Conservation (phyloP, 2,113 vertebrate species). For the Sapayoa aenigma region DNA sequence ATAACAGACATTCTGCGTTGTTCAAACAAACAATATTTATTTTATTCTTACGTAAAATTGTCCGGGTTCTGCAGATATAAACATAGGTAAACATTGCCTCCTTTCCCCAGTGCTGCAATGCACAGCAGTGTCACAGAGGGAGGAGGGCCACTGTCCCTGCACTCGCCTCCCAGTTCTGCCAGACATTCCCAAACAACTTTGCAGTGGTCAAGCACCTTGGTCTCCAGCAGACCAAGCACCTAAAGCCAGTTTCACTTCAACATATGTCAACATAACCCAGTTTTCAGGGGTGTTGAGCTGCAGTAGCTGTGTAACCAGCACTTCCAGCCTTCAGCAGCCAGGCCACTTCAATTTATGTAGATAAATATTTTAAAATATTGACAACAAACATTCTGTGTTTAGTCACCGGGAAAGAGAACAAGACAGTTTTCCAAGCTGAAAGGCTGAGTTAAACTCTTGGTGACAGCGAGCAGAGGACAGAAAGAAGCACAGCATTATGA, state of each 20-base stretch:
- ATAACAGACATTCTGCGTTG: slow-evolving; percentile 18
- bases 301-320: neutral
- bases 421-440: neutral
- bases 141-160: neutral
- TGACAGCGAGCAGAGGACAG: neutral
- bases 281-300: neutral
- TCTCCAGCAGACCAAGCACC: neutral
- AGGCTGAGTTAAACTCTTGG: neutral
- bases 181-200: neutral
- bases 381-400: neutral
- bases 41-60: slow-evolving; percentile 59
- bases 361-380: slow-evolving; percentile 17
- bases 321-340: neutral
- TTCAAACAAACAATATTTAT: slow-evolving; percentile 48
- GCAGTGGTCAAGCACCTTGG: neutral
- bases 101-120: neutral
- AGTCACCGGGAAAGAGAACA: neutral
- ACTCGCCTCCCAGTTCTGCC: neutral
- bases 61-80: neutral
- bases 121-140: neutral
- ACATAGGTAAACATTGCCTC: slow-evolving; percentile 39
- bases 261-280: neutral
- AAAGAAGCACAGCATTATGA: neutral
- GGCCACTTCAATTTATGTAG: neutral
- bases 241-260: neutral